Conservation (phyloP, 2,888 invertebrate genomes). For the Agriopis aurantiaria region DNA sequence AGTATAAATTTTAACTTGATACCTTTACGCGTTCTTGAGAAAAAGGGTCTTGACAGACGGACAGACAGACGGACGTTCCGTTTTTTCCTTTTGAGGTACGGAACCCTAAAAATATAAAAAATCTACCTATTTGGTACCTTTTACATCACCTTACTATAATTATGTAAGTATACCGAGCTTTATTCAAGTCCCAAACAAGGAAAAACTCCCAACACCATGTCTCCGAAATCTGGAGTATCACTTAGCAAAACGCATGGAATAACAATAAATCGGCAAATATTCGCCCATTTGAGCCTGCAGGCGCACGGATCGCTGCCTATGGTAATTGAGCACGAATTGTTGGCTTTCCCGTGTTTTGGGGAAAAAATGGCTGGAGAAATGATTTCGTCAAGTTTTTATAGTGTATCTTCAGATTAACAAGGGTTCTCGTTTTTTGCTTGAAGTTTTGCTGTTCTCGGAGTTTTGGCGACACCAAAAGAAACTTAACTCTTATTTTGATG, state of each 20-base stretch:
- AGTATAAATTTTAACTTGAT: too few species aligned
- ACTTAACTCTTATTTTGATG: too few species aligned
- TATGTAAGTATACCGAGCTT: neutral
- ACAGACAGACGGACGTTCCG: too few species aligned
- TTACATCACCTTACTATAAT: neutral
- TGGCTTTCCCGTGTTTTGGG: slow-evolving; percentile 59
- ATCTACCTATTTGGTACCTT: too few species aligned
- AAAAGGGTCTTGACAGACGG: too few species aligned
- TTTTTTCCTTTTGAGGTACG: too few species aligned
- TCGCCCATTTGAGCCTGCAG: slow-evolving; percentile 65
- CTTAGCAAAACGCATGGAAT: slow-evolving; percentile 78
- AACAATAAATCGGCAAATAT: slow-evolving; percentile 82
- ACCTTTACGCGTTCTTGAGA: too few species aligned
- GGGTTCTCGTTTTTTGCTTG: neutral
- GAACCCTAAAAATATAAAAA: too few species aligned
- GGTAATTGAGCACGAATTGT: slow-evolving; percentile 58
- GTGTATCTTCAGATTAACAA: neutral
- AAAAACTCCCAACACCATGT: slow-evolving; percentile 35
- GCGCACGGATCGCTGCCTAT: slow-evolving; percentile 74
- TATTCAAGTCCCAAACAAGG: slow-evolving; percentile 18
- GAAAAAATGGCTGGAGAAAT: neutral
- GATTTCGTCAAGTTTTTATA: slow-evolving; percentile 1
- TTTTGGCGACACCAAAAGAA: neutral
- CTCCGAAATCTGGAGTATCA: slow-evolving; percentile 74
- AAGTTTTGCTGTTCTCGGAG: neutral